phyloP scores from a whole-genome alignment of 2,888 invertebrate genomes.

The Strigamia transsilvanica region DNA sequence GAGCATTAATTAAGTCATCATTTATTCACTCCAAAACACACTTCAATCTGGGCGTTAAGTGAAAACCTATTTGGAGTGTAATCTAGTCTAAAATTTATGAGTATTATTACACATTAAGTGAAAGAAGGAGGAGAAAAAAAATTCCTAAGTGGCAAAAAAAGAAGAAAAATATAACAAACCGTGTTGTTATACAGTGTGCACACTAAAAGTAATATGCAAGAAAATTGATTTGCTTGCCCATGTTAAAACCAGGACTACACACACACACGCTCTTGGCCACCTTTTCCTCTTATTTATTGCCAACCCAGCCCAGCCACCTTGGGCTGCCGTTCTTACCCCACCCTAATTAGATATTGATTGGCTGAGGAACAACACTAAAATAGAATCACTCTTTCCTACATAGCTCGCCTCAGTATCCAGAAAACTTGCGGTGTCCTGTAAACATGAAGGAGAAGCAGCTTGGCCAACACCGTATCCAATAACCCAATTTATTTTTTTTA shows the following conservation, averaged over 20 bases:
- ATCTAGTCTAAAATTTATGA: slow-evolving; percentile 26
- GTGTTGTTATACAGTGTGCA: slow-evolving; percentile 17
- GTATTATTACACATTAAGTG: slow-evolving; percentile 25
- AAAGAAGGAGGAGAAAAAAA: background rate
- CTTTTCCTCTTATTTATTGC: slow-evolving; percentile 30
- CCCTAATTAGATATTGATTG: slow-evolving; percentile 30
- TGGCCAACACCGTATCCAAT: background rate
- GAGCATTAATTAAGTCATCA: slow-evolving; percentile 4
- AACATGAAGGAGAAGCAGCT: background rate
- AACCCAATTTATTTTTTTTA: background rate
- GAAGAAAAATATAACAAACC: slow-evolving; percentile 1
- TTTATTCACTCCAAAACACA: slow-evolving; percentile 30
- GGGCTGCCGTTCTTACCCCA: slow-evolving; percentile 30
- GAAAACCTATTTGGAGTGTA: slow-evolving; percentile 20
- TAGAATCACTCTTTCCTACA: slow-evolving; percentile 7
- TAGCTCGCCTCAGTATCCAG: background rate
- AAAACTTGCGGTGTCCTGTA: slow-evolving; percentile 30
- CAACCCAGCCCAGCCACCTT: slow-evolving; percentile 30
- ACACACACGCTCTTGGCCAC: slow-evolving; percentile 16
- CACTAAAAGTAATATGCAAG: slow-evolving; percentile 30
- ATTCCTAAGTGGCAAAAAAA: background rate
- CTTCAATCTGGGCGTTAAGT: slow-evolving; percentile 26
- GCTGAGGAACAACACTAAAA: slow-evolving; percentile 30
- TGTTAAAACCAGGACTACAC: slow-evolving; percentile 26
- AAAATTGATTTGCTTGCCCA: slow-evolving; percentile 30